Percentiles rank a stretch among this genome's conserved stretches.
phyloP scores from a whole-genome alignment of 2,113 vertebrate genomes.

The Vimba vimba region DNA sequence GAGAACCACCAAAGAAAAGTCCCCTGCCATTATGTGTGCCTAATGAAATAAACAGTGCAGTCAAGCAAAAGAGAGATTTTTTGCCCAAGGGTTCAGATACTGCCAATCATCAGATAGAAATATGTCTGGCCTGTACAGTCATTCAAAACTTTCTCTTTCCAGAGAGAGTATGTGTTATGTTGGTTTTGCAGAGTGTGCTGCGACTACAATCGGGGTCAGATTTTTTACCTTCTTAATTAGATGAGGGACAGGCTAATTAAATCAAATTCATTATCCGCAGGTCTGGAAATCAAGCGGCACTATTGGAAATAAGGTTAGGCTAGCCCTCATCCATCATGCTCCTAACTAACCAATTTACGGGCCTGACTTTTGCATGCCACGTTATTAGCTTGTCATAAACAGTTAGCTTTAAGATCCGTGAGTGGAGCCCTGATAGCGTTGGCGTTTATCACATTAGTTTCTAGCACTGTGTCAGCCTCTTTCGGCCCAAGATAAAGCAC shows the following conservation, averaged over 20 bases:
- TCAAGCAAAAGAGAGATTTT: conserved; percentile 42
- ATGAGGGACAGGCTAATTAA: conserved; percentile 95
- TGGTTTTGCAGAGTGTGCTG: conserved; percentile 38
- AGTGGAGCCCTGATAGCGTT: conserved; percentile 86
- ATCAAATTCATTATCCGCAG: conserved; percentile 99
- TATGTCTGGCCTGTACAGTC: neutral
- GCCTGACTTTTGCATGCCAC: conserved; percentile 89
- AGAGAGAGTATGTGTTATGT: conserved; percentile 1
- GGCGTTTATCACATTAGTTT: conserved; percentile 98
- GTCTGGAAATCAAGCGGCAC: conserved; percentile 95
- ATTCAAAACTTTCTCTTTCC: conserved; percentile 7
- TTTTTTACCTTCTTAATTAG: conserved; percentile 91
- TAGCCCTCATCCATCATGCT: conserved; percentile 94
- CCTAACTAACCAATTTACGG: conserved; percentile 99
- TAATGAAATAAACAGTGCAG: conserved; percentile 52
- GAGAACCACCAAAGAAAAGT: conserved; percentile 37
- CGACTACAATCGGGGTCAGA: conserved; percentile 82
- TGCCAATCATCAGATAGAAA: conserved; percentile 31
- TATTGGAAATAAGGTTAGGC: conserved; percentile 90
- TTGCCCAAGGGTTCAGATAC: conserved; percentile 36
- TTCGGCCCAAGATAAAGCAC: conserved; percentile 95
- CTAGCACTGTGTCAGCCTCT: conserved; percentile 93
- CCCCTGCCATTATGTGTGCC: conserved; percentile 46
- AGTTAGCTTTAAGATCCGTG: conserved; percentile 91
- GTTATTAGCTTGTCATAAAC: conserved; percentile 99